A percentile compares a stretch with the other conserved stretches of the same genome.
Evolutionary conservation across 1,140 invertebrate genomes (phyloP).

Genomic region (Dreissena polymorpha): DNA sequence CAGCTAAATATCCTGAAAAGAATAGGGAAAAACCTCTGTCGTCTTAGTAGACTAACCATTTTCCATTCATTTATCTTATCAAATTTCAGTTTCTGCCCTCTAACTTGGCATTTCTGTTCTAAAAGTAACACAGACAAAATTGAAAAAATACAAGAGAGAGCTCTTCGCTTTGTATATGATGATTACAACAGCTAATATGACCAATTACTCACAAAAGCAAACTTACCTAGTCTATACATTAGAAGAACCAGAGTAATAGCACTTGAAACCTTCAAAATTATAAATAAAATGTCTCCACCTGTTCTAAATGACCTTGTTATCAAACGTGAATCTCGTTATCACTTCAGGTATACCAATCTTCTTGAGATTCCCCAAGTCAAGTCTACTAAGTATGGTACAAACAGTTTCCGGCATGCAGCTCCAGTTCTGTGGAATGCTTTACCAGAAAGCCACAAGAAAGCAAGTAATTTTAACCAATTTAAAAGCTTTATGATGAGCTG

Average conservation of each 20-base stretch:
- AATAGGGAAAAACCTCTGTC: not conserved
- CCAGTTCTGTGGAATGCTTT: conserved; percentile 3
- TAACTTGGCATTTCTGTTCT: not conserved
- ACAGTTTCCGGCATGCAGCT: not conserved
- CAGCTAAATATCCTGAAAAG: conserved; percentile 25
- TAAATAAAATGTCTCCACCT: conserved; percentile 18
- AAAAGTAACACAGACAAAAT: conserved; percentile 6
- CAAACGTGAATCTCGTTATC: not conserved
- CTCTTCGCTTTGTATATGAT: not conserved
- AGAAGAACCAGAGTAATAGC: conserved; percentile 15
- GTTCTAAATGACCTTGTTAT: conserved; percentile 10
- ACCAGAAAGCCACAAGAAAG: conserved; percentile 13
- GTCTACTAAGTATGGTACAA: conserved; percentile 33
- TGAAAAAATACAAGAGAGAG: not conserved
- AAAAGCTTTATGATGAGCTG: too few relatives aligned
- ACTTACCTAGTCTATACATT: not conserved
- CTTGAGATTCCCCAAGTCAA: not conserved
- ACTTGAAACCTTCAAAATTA: conserved; percentile 24
- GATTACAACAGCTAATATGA: too few relatives aligned
- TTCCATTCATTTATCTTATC: conserved; percentile 35
- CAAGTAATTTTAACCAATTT: conserved; percentile 5
- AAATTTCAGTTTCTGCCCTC: conserved; percentile 37
- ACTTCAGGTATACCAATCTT: conserved; percentile 24
- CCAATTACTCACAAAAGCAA: too few relatives aligned
- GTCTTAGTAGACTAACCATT: conserved; percentile 17